Percentiles rank a stretch among this genome's conserved stretches.
Conservation (phyloP, 2,888 invertebrate species). For the Pseudanteris insignis region DNA sequence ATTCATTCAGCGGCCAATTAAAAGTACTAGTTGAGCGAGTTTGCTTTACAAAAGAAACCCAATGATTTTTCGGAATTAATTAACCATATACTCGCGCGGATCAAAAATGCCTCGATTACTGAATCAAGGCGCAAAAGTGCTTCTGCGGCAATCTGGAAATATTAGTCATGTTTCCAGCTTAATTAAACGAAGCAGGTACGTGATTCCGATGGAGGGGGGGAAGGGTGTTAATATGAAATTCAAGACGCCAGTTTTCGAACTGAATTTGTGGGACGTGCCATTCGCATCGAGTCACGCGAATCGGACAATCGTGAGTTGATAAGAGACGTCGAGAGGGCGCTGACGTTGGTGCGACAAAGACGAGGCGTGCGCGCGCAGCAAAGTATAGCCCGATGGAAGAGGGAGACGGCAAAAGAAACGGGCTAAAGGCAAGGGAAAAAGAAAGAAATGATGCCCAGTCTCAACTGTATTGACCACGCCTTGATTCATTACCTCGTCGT, state of each 20-base stretch:
- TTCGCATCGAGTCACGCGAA: conserved; percentile 41
- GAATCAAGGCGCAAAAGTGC: conserved; percentile 7
- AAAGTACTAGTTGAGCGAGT: conserved; percentile 18
- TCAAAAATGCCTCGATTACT: conserved; percentile 18
- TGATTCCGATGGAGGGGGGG: conserved; percentile 16
- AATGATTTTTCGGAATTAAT: conserved; percentile 13
- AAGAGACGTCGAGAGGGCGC: conserved; percentile 2
- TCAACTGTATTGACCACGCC: conserved; percentile 45
- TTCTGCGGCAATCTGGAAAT: conserved; percentile 16
- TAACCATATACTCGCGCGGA: conserved; percentile 9
- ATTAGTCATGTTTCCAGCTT: conserved; percentile 23
- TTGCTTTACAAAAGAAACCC: conserved; percentile 16
- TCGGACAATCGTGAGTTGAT: conserved; percentile 28
- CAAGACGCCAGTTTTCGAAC: conserved; percentile 26
- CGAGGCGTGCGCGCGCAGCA: too few species aligned
- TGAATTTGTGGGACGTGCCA: conserved; percentile 37
- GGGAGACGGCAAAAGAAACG: conserved; percentile 8
- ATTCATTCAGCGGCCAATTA: conserved; percentile 15
- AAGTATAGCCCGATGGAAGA: conserved; percentile 2
- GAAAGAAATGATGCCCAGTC: conserved; percentile 36
- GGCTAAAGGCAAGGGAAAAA: conserved; percentile 23
- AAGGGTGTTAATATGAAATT: conserved; percentile 38
- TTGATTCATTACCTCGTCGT: conserved; percentile 46
- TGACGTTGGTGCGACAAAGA: neutral
- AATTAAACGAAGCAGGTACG: conserved; percentile 30